Evolutionary conservation across 2,888 invertebrate species (phyloP), one percentile per base, ranked within the genome.

Genomic region (Nephrotoma flavescens): DNA sequence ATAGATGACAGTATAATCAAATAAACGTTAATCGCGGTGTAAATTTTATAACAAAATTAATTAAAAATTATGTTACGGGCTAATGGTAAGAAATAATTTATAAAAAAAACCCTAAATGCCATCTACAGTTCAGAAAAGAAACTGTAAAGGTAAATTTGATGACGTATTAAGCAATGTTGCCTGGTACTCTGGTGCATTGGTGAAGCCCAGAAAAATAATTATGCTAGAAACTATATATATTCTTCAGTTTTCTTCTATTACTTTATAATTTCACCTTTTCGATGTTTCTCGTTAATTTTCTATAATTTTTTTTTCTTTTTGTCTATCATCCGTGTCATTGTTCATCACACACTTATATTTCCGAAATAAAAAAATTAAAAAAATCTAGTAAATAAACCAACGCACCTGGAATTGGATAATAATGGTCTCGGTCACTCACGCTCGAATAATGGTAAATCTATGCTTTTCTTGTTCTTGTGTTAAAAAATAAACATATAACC

Each of bases 381-480:
- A 31, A 31, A 31, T 87, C 86, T 88, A 90, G 93, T 94, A 90
- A 94, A 93, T 92, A 95, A 95, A 92, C 95, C 95, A 89, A 94
- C 94, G 90, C 94, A 95, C 92, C 93, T 95, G 92, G 95, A 95
- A 93, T 93, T 95, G 90, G 47, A 31, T 41, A 92, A 92, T 91
- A 93, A 93, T 92, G 92, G 92, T 91, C 92, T 92, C 87, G 88
- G 91, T 89, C 92, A 93, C 90, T 94, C 94, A 91, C 94, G 94
- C 92, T 96, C 96, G 93, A 94, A 95, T 92, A 96, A 96, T 93
- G 96, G 96, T 96, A 95, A 95, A 93, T 87, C 31, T 71, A 71
- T 31, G 71, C 71, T 71, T 71, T 71, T 71, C 71, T 71, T 19
- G 31, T 71, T 57, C 52, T 57, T 15, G 71, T 71, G n/a, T 52